phyloP scores from a whole-genome alignment of 2,797 vertebrate genomes.

The Taenioides sp. region DNA sequence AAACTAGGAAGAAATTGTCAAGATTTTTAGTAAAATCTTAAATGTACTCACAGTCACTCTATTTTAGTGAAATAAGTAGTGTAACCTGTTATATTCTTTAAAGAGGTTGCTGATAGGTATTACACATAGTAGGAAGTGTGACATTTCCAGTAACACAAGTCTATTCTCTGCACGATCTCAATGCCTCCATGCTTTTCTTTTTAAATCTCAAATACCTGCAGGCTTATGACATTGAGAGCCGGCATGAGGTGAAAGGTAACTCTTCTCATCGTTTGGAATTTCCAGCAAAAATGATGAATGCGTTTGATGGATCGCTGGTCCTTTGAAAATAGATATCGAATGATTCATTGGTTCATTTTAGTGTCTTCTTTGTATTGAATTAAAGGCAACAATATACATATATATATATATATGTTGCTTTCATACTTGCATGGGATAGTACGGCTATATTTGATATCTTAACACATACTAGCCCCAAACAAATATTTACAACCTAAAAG shows the following conservation, averaged over 20 bases:
- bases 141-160: constrained; percentile 12
- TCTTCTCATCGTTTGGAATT: constrained; percentile 20
- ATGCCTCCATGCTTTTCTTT: constrained; percentile 17
- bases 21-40: too few relatives aligned
- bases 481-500: too few relatives aligned
- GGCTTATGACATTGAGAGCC: constrained; percentile 24
- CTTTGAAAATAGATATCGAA: constrained; percentile 23
- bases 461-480: too few relatives aligned
- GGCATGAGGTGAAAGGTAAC: constrained; percentile 34
- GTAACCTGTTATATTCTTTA: background rate
- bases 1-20: too few relatives aligned
- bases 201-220: constrained; percentile 27
- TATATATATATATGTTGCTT: too few relatives aligned
- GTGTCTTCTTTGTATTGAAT: background rate
- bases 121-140: background rate
- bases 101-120: constrained; percentile 4
- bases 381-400: too few relatives aligned
- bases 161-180: constrained; percentile 1
- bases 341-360: constrained; percentile 23
- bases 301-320: constrained; percentile 7
- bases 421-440: too few relatives aligned
- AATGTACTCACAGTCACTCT: too few relatives aligned
- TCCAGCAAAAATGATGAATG: constrained; percentile 23
- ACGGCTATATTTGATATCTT: too few relatives aligned
- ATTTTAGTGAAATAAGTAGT: too few relatives aligned